Evolutionary conservation across 37 sponge, comb jelly and placozoan species (phyloP).

Genomic region (Theonella swinhoei): DNA sequence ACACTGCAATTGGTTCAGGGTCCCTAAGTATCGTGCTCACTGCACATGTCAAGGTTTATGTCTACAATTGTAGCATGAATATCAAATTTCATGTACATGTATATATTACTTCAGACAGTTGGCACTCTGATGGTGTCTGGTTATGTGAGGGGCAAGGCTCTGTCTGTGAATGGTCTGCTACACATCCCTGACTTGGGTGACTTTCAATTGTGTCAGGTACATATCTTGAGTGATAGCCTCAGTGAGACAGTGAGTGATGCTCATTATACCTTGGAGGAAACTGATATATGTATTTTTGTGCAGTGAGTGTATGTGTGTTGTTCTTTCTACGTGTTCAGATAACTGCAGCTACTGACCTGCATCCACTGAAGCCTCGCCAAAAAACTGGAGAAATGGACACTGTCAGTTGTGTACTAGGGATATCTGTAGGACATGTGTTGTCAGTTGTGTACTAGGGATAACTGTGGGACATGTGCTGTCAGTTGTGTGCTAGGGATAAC

Average conservation of each 20-base stretch:
- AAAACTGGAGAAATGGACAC: not conserved
- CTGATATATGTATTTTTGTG: slow-evolving; percentile 1
- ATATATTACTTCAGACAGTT: no score
- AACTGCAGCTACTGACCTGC: slow-evolving; percentile 61
- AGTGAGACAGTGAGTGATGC: no score
- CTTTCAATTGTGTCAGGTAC: slow-evolving; percentile 78
- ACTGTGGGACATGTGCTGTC: no score
- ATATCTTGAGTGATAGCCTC: not conserved
- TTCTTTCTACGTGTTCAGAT: slow-evolving; percentile 48
- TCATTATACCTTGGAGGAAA: not conserved
- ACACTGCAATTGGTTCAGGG: no score
- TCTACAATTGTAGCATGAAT: no score
- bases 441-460: no score
- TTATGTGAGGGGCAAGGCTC: slow-evolving; percentile 74
- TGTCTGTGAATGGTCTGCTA: slow-evolving; percentile 84
- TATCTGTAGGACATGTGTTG: no score
- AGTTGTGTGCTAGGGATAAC: no score
- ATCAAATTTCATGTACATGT: no score
- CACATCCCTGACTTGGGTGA: slow-evolving; percentile 82
- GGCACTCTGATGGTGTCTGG: slow-evolving; percentile 79
- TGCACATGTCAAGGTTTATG: no score
- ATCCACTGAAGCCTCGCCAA: slow-evolving; percentile 13
- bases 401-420: no score
- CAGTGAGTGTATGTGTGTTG: slow-evolving; percentile 2
- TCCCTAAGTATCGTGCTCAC: no score